phyloP scores from a whole-genome alignment of 2,797 vertebrate genomes.

The Triplophysa yarkandensis region DNA sequence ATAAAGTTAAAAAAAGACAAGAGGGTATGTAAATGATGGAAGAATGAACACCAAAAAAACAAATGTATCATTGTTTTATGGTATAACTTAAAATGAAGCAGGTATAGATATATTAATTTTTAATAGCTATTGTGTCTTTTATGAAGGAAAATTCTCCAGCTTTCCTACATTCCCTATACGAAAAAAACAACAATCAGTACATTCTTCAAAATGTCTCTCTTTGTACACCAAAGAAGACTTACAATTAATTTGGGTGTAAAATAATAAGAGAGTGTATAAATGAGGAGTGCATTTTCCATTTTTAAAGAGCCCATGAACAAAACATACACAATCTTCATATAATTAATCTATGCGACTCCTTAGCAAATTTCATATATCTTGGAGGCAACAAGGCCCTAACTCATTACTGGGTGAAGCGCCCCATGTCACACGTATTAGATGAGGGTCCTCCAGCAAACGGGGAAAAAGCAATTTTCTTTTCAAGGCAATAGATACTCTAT shows the following conservation, averaged over 20 bases:
- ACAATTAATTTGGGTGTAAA: not conserved
- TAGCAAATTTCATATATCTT: constrained; percentile 67
- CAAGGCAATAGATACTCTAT: constrained; percentile 78
- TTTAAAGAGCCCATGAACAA: constrained; percentile 63
- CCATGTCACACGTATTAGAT: constrained; percentile 72
- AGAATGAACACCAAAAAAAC: too few species aligned
- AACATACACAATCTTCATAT: constrained; percentile 59
- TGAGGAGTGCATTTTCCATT: not conserved
- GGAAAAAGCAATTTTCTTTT: constrained; percentile 79
- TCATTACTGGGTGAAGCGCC: constrained; percentile 69
- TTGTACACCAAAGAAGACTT: not conserved
- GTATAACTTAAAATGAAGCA: not conserved
- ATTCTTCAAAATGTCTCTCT: not conserved
- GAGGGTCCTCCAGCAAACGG: constrained; percentile 74
- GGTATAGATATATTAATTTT: too few species aligned
- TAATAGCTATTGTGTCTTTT: too few species aligned
- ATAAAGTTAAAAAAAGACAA: too few species aligned
- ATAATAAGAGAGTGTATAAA: not conserved
- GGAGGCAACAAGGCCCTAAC: constrained; percentile 70
- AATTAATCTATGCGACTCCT: constrained; percentile 70
- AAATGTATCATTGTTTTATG: too few species aligned
- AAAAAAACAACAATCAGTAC: not conserved
- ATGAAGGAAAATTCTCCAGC: not conserved
- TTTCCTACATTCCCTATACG: not conserved
- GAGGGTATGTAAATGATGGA: too few species aligned